phyloP scores from a whole-genome alignment of 2,797 vertebrate species.

The Natrix natrix region DNA sequence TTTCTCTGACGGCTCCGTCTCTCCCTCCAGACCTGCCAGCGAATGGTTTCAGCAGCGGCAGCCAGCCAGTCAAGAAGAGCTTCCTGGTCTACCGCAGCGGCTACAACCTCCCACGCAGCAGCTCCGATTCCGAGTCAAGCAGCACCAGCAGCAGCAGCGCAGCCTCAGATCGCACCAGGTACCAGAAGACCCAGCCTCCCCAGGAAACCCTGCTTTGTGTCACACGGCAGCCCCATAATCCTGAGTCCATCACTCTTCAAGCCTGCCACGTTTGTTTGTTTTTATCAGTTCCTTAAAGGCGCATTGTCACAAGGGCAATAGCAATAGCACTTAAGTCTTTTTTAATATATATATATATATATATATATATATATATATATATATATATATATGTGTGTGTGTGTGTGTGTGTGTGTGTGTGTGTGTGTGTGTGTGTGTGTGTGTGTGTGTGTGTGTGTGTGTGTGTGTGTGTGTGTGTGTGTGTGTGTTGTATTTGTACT shows the following conservation, averaged over 20 bases:
- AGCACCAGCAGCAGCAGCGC: slow-evolving; percentile 98
- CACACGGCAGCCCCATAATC: not conserved
- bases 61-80: slow-evolving; percentile 95
- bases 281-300: not conserved
- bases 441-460: no score
- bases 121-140: slow-evolving; percentile 96
- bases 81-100: slow-evolving; percentile 96
- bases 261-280: no score
- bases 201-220: not conserved
- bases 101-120: slow-evolving; percentile 92
- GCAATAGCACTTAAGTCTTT: no score
- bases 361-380: no score
- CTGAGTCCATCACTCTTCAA: not conserved
- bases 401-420: no score
- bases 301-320: not conserved
- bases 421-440: no score
- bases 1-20: slow-evolving; percentile 15
- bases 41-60: slow-evolving; percentile 92
- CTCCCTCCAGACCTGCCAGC: slow-evolving; percentile 84
- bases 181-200: slow-evolving; percentile 11
- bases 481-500: no score
- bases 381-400: no score
- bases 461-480: no score
- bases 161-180: slow-evolving; percentile 96
- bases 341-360: no score